Evolutionary conservation across 2,888 invertebrate species (phyloP).

Genomic region (Sericinus montela): DNA sequence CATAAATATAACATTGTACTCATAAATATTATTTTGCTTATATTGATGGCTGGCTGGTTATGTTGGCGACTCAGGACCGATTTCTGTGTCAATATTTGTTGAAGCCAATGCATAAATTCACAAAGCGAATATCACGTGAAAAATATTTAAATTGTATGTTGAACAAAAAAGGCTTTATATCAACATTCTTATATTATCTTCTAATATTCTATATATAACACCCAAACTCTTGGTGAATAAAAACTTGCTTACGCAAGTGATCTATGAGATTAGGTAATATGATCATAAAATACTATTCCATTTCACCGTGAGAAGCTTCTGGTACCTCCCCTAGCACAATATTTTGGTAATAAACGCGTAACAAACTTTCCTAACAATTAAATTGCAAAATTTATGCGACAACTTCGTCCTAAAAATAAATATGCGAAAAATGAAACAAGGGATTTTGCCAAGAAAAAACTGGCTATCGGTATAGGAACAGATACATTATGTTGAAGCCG

Average conservation of each 20-base stretch:
- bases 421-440: slow-evolving; percentile 26
- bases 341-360: slow-evolving; percentile 4
- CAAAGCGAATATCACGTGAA: too few species aligned
- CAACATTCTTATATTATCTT: too few species aligned
- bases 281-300: slow-evolving; percentile 3
- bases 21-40: too few species aligned
- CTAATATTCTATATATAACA: too few species aligned
- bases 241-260: slow-evolving; percentile 5
- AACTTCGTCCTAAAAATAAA: slow-evolving; percentile 28
- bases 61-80: too few species aligned
- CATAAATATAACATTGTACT: too few species aligned
- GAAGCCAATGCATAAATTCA: too few species aligned
- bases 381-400: slow-evolving; percentile 27
- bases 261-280: slow-evolving; percentile 9
- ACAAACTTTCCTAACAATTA: slow-evolving; percentile 23
- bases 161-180: too few species aligned
- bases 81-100: too few species aligned
- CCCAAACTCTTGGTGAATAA: neutral
- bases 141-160: too few species aligned
- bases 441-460: slow-evolving; percentile 34
- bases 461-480: slow-evolving; percentile 22
- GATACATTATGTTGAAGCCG: slow-evolving; percentile 13
- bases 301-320: slow-evolving; percentile 2
- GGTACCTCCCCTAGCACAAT: neutral
- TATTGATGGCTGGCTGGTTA: too few species aligned